Evolutionary conservation across 2,113 vertebrate species (phyloP), one percentile per base, ranked within the genome.

Genomic region (Delphinus delphis): DNA sequence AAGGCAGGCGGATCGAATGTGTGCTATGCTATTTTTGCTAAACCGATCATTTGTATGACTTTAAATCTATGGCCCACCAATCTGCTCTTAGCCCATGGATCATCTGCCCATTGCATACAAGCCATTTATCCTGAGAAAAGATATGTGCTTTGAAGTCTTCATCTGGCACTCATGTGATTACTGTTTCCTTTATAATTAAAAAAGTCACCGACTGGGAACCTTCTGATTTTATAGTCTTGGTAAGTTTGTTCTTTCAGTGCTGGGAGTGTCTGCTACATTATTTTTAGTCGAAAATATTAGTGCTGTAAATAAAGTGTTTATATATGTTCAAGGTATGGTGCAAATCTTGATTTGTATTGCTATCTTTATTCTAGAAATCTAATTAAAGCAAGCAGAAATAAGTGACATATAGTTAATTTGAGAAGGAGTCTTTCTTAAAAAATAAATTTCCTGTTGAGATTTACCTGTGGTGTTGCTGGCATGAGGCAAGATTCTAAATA

Each of bases 331-430:
- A 79, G 68, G 11, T 70, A 0, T 6, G 73, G 36, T 7, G 5
- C 5, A 67, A 38, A 88, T 44, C 15, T 11, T 41, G 62, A 41
- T 93, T 71, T 77, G 12, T 84, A 6, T 31, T 62, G 36, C 70
- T 90, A 12, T 55, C 84, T 96, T 96, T 58, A 73, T 85, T 93
- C 93, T 90, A 84, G 60, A 96, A 93, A 90, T 96, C 58, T 62
- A 71, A 60, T 86, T 95, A 41, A 53, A 71, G 18, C 71, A 68
- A 62, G 53, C 65, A 74, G 73, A 96, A 77, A 21, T 89, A 38
- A 58, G 33, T 70, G 55, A 21, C 65, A 44, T 5, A 26, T 23
- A 60, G 44, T 63, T 90, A 71, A 80, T 76, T 71, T 92, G 58
- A 96, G 67, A 38, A 88, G 13, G 28, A 71, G 5, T 41, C 15